Conservation (phyloP, 2,113 vertebrate genomes). For the Loxodonta africana region DNA sequence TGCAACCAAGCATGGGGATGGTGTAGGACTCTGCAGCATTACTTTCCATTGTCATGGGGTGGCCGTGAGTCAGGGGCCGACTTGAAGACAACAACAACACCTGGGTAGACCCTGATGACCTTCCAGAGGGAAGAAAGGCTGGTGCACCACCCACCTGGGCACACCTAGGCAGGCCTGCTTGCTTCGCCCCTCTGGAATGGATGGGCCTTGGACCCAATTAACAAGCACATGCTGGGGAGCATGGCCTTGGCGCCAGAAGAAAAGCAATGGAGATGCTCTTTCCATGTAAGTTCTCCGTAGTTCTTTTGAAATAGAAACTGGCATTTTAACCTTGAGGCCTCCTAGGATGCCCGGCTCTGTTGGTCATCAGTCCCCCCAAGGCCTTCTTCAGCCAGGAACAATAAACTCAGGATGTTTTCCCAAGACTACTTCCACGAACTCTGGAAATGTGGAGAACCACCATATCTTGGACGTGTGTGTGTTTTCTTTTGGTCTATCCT, state of each 20-base stretch:
- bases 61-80: too few relatives aligned
- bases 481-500: neutral
- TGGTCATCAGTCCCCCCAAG: neutral
- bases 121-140: neutral
- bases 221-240: neutral
- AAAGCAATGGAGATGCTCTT: neutral
- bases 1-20: too few relatives aligned
- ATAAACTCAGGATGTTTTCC: neutral
- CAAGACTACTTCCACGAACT: neutral
- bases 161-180: neutral
- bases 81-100: too few relatives aligned
- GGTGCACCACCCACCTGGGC: neutral
- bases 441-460: neutral
- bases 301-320: neutral
- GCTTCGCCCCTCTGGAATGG: neutral
- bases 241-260: neutral
- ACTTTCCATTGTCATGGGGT: too few relatives aligned
- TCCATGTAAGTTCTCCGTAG: neutral
- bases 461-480: fast-evolving
- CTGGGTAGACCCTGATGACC: neutral
- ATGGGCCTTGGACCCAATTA: neutral
- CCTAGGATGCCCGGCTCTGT: neutral
- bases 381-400: constrained; percentile 12
- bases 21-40: too few relatives aligned
- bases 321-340: neutral